Base-by-base conservation (phyloP, 2,113 vertebrate species). In the Halichoeres trimaculatus region DNA sequence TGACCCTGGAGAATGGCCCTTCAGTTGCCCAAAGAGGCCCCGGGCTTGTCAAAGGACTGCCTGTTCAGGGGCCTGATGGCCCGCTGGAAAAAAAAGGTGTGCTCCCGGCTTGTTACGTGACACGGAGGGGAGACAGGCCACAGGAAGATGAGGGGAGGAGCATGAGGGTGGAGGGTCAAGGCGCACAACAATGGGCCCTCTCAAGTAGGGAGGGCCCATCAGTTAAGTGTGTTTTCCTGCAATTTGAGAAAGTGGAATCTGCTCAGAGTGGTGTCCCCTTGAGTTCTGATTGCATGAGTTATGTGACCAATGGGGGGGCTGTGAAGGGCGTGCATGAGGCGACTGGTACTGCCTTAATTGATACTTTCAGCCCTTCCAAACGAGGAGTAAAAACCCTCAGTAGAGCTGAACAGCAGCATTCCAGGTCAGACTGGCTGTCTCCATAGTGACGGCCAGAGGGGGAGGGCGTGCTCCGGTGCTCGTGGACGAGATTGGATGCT, bases 371-470 rank as follows among this genome's bases (percentile, higher is more conserved):
- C 35, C 81, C 88, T 86, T 85, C 56, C 2, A n/a, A 81, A 70
- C 81, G 60, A 70, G 63, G 65, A 62, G 70, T 35, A 22, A 81
- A 30, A 81, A 78, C 80, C 92, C 90, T 89, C 16, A 70, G 90
- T 65, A 85, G 89, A 71, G 74, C 74, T 82, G 52, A 81, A 78
- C 74, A 61, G 86, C 78, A 83, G 89, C 91, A 88, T 92, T 91
- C 92, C 90, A 93, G 94, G 94, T 95, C 95, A 96, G 93, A 95
- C 95, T 93, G 94, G 84, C 93, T 94, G 93, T 94, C 83, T 93
- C 95, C 93, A 93, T 66, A 63, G 61, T 7, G 45, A 89, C 53
- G 24, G 24, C 30, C 22, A 35, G 14, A 30, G 53, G 26, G 57
- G 48, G 64, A 38, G 76, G 72, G 64, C n/a, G 41, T 71, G 65